Base-by-base conservation (phyloP, 2,888 invertebrate genomes). In the Athetis lepigone region DNA sequence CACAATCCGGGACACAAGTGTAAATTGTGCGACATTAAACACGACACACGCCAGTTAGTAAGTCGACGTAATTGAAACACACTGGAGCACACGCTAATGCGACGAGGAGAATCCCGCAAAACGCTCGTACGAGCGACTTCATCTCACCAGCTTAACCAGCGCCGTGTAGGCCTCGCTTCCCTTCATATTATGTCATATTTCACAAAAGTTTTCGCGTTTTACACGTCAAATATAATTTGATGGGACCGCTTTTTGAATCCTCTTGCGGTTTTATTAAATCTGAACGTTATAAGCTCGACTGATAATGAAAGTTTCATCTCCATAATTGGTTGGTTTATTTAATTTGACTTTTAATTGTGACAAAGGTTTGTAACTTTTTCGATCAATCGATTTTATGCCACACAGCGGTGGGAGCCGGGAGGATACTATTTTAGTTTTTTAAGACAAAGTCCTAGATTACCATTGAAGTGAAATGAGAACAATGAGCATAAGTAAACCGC, bases 41-140 rank as follows among this genome's bases (percentile, higher is more conserved):
- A 63, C 49, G 70, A 57, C 63, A 75, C 45, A 46, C 40, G 64
- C 52, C 52, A 70, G 77, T 71, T 71, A 63, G 43, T 63, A 57
- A 57, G 76, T 57, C 60, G 49, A 43, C 37, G 80, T 79, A 72
- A 79, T 71, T 79, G 68, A 79, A 68, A 68, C 80, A 69, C 65
- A 72, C 71, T 72, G 46, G 72, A 76, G 57, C 50, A 64, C 57
- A 49, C 64, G 47, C 51, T 70, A 76, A 76, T 70, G 45, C 52
- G 56, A 45, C 54, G 64, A 58, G 16, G 50, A 71, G 80, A 77
- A 65, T 72, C 77, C 80, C 74, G 50, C 57, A 73, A 65, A 77
- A 62, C 73, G 68, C 77, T 71, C 65, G 57, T 76, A 55, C 61
- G 57, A 72, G 56, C 71, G 62, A 79, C 77, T 79, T 79, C 76